A percentile compares a stretch with the other conserved stretches of the same genome.
Evolutionary conservation across 30 jellyfish, hydroid and myxozoan genomes (phyloP).

Genomic region (Rhopilema esculentum): DNA sequence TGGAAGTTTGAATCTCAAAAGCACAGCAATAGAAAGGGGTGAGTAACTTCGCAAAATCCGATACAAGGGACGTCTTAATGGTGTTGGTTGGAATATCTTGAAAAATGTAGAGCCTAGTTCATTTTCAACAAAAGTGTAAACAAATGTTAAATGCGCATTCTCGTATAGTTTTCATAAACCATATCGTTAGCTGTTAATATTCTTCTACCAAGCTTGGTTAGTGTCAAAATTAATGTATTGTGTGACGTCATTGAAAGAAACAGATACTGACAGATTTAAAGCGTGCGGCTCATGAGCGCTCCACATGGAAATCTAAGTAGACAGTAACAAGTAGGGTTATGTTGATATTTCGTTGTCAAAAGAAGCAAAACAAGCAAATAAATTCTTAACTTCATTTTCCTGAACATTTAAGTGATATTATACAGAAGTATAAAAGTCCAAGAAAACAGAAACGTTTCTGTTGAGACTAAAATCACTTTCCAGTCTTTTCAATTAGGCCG

Average conservation of each 20-base stretch:
- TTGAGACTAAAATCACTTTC: too few species aligned
- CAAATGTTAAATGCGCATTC: background rate
- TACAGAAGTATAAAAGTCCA: too few species aligned
- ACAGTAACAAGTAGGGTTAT: background rate
- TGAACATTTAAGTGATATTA: too few species aligned
- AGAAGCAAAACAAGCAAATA: too few species aligned
- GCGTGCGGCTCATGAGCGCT: background rate
- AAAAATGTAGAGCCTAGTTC: background rate
- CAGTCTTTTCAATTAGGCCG: too few species aligned
- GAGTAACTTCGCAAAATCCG: background rate
- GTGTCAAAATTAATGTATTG: too few species aligned
- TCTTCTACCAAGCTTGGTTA: background rate
- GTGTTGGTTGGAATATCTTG: background rate
- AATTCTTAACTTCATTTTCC: too few species aligned
- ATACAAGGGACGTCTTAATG: background rate
- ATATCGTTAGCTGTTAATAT: background rate
- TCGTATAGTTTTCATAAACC: background rate
- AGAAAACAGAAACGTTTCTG: too few species aligned
- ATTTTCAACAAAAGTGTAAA: too few species aligned
- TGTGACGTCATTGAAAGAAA: background rate
- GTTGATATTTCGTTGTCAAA: too few species aligned
- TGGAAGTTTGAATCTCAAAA: background rate
- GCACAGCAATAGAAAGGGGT: background rate
- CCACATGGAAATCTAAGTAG: background rate
- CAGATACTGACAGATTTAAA: background rate